phyloP scores from a whole-genome alignment of 2,797 vertebrate species.

The Coregonus suidteri region DNA sequence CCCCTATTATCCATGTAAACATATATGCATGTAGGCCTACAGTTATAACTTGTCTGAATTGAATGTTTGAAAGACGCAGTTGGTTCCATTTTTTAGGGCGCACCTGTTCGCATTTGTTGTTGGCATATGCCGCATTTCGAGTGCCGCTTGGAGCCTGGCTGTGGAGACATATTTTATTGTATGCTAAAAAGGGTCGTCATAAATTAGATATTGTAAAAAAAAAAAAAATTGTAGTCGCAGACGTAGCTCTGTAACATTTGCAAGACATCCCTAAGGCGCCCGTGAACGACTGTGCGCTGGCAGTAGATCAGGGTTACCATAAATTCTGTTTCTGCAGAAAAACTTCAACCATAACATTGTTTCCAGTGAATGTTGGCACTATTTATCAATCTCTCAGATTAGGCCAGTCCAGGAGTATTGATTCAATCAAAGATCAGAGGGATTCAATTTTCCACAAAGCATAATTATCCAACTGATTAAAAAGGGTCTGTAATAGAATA shows the following conservation, averaged over 20 bases:
- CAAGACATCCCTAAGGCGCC: not conserved
- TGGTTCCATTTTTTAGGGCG: constrained; percentile 17
- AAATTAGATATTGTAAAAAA: not conserved
- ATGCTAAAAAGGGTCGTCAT: not conserved
- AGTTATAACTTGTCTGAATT: not conserved
- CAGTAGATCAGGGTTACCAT: too few species aligned
- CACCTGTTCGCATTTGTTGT: constrained; percentile 73
- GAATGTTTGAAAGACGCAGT: constrained; percentile 53
- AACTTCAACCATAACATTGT: not conserved
- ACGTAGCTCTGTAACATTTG: not conserved
- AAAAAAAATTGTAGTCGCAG: too few species aligned
- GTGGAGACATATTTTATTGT: not conserved
- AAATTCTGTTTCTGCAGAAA: not conserved
- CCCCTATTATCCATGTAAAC: too few species aligned
- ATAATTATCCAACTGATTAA: not conserved
- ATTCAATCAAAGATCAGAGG: not conserved
- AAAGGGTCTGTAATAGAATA: not conserved
- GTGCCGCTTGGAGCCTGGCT: constrained; percentile 23
- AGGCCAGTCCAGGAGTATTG: not conserved
- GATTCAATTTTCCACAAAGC: not conserved
- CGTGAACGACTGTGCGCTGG: not conserved
- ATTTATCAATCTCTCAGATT: not conserved
- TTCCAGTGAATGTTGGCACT: not conserved
- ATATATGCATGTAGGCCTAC: too few species aligned
- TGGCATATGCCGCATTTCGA: constrained; percentile 51